These are phyloP conservation scores for Acanthoscelides obtectus DNA, from an alignment of 2,888 invertebrate genomes.

Conservation along the genomic window DNA sequence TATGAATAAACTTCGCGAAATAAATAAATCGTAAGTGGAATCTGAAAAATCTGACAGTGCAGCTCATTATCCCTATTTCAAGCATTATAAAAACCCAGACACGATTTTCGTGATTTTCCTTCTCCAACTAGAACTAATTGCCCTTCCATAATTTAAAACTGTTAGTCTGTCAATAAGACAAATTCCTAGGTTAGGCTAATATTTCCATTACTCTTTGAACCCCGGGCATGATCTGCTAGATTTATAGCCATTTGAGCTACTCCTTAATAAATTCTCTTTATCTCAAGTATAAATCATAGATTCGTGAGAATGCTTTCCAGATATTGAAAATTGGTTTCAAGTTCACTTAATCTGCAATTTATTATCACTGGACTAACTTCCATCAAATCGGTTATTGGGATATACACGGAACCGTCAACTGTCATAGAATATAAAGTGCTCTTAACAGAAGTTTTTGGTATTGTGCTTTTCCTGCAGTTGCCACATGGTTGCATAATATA, in stretches of 20 bases:
- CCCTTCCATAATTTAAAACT: neutral
- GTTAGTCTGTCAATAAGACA: neutral
- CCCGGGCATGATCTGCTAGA: neutral
- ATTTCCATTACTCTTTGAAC: neutral
- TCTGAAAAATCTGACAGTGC: neutral
- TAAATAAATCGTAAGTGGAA: neutral
- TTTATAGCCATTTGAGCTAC: neutral
- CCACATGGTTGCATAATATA: no score
- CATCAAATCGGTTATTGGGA: no score
- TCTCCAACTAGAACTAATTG: neutral
- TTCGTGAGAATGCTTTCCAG: slow-evolving; percentile 22
- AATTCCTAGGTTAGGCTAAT: neutral
- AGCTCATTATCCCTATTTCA: neutral
- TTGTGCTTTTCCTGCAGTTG: no score
- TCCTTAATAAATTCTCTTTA: slow-evolving; percentile 15
- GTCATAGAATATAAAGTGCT: no score
- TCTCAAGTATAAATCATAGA: slow-evolving; percentile 25
- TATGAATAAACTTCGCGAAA: no score
- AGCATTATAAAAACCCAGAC: neutral
- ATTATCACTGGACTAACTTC: no score
- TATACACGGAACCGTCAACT: no score
- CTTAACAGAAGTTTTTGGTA: no score
- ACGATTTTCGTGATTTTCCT: neutral
- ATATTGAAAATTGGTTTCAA: slow-evolving; percentile 24
- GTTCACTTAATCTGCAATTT: no score